Conservation (phyloP, 1,140 invertebrate genomes). For the Centruroides vittatus region DNA sequence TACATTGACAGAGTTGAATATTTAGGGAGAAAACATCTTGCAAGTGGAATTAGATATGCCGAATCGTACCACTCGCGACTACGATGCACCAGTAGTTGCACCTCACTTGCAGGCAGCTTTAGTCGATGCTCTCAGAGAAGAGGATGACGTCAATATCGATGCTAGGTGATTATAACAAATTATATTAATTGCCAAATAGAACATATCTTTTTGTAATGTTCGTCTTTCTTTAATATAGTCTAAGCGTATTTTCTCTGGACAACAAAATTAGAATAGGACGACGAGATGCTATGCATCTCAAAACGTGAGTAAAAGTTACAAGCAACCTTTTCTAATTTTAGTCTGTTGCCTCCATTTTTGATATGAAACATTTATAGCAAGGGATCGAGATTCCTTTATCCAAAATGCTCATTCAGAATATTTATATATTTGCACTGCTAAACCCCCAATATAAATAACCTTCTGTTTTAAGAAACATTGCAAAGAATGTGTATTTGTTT, state of each 20-base stretch:
- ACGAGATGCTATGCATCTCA: constrained; percentile 4
- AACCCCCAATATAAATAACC: too few relatives aligned
- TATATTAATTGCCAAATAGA: not conserved
- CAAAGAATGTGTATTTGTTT: too few relatives aligned
- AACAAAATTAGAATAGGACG: constrained; percentile 14
- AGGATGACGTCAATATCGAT: constrained; percentile 56
- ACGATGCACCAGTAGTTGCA: constrained; percentile 51
- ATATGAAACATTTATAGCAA: too few relatives aligned
- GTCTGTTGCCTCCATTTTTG: too few relatives aligned
- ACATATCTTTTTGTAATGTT: not conserved
- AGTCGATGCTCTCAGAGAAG: constrained; percentile 51
- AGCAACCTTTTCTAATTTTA: not conserved
- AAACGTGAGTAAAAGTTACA: not conserved
- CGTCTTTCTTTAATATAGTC: not conserved
- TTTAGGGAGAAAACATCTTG: constrained; percentile 66
- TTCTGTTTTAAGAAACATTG: too few relatives aligned
- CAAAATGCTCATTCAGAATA: too few relatives aligned
- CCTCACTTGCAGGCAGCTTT: constrained; percentile 55
- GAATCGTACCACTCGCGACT: constrained; percentile 59
- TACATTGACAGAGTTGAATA: not conserved
- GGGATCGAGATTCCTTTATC: too few relatives aligned
- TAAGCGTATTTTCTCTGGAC: constrained; percentile 15
- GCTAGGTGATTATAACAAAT: constrained; percentile 25
- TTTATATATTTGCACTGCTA: too few relatives aligned
- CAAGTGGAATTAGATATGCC: constrained; percentile 67